Evolutionary conservation across 2,797 vertebrate genomes (phyloP), one percentile per base, ranked within the genome.

Genomic region (Melanotaenia trifasciata): DNA sequence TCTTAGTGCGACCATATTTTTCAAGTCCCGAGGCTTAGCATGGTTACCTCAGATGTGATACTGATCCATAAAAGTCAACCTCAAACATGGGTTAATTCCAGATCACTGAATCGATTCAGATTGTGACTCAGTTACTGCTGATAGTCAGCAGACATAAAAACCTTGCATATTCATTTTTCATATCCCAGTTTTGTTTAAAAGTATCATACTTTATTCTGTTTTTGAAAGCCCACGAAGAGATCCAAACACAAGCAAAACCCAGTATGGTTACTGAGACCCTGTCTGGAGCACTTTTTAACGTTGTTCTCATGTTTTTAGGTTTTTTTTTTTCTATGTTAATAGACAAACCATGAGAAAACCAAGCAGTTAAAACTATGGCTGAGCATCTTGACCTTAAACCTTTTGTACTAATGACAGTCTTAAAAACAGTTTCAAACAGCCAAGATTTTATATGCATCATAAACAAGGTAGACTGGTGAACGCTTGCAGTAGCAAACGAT

Each of bases 51-150:
- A 45, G 70, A 64, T 75, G 54, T 61, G 30, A 68, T 43, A 45
- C 30, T 4, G 45, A 70, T 54, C 47, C 26, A 58, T 70, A 75
- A 30, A 63, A 50, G 8, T 35, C 22, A 38, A 9, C 63, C 58
- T 82, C 60, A 67, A 53, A 68, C 64, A 33, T 9, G 1, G 64
- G 62, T 85, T 76, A 79, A 73, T 81, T 60, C 50, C 22, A 36
- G 57, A 67, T 78, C 62, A 65, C 61, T 74, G 66, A 65, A 30
- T 64, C 61, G 51, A 72, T 75, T 78, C 58, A 47, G 77, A 56
- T 64, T 14, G 43, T 80, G 73, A 47, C 45, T n/a, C 45, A 8
- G 5, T 45, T 45, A 20, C 18, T 8, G 20, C 45, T 47, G 45
- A 8, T 20, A 20, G 45, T 47, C 5, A 47, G 45, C 45, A 20